Conservation (phyloP, 2,888 invertebrate species). For the Lepas anatifera region DNA sequence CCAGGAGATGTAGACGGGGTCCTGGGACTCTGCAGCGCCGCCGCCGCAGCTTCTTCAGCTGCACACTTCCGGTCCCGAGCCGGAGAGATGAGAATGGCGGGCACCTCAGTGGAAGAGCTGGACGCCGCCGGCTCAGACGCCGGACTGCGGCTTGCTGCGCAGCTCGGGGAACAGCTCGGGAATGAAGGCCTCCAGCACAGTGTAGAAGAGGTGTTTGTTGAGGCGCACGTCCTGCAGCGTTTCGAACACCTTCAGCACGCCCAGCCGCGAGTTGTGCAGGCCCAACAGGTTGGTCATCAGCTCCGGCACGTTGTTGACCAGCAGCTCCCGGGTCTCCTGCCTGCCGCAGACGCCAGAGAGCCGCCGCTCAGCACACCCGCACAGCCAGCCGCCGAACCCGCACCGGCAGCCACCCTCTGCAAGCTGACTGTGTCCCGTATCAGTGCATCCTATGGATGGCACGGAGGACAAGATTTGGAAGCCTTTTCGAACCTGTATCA, state of each 20-base stretch:
- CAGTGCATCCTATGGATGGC: too few species aligned
- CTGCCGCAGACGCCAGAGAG: slow-evolving; percentile 46
- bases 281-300: slow-evolving; percentile 73
- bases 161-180: slow-evolving; percentile 28
- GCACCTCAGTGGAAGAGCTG: not conserved
- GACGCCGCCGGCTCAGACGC: not conserved
- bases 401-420: too few species aligned
- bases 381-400: too few species aligned
- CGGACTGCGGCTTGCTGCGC: not conserved
- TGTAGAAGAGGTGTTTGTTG: slow-evolving; percentile 84
- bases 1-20: too few species aligned
- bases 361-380: too few species aligned
- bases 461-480: too few species aligned
- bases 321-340: slow-evolving; percentile 51
- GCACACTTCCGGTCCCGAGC: too few species aligned
- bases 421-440: too few species aligned
- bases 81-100: too few species aligned
- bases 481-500: too few species aligned
- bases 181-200: slow-evolving; percentile 27
- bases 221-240: slow-evolving; percentile 69
- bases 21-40: too few species aligned
- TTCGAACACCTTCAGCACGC: slow-evolving; percentile 73
- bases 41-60: too few species aligned
- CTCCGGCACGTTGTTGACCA: slow-evolving; percentile 61
- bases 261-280: slow-evolving; percentile 67